Conservation (phyloP, 2,113 vertebrate species). For the Jaculus jaculus region DNA sequence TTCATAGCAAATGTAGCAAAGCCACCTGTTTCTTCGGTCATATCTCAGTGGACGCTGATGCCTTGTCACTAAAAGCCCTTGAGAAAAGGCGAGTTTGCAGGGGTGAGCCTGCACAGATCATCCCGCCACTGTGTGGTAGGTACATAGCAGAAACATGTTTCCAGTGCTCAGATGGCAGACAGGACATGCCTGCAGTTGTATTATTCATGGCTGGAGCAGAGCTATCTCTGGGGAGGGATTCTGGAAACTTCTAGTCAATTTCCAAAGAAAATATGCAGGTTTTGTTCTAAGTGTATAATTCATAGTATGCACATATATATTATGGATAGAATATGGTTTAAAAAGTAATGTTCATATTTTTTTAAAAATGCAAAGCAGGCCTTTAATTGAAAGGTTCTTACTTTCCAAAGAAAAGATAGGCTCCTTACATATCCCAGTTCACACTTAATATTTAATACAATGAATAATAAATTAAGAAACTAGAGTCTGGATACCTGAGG, state of each 20-base stretch:
- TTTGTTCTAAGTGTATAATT: background rate
- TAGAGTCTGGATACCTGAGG: background rate
- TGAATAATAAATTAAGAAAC: constrained; percentile 37
- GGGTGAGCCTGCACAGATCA: constrained; percentile 4
- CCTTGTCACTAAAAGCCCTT: background rate
- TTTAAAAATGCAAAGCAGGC: background rate
- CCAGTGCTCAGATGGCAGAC: background rate
- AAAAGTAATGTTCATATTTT: background rate
- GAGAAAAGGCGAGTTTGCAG: constrained; percentile 11
- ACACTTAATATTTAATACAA: constrained; percentile 4
- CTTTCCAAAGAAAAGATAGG: background rate
- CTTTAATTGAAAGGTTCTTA: background rate
- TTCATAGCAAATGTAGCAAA: background rate
- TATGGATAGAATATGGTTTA: background rate
- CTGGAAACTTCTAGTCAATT: background rate
- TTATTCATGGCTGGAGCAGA: constrained; percentile 14
- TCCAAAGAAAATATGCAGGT: constrained; percentile 11
- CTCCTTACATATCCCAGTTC: background rate
- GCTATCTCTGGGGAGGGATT: background rate
- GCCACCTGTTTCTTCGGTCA: background rate
- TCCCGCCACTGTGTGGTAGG: background rate
- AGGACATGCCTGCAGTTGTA: background rate
- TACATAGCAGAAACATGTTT: background rate
- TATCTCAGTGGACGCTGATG: background rate
- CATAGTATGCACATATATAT: background rate